These are phyloP conservation scores for Falcunculus frontatus DNA, from an alignment of 2,113 vertebrate genomes.

Conservation along the genomic window DNA sequence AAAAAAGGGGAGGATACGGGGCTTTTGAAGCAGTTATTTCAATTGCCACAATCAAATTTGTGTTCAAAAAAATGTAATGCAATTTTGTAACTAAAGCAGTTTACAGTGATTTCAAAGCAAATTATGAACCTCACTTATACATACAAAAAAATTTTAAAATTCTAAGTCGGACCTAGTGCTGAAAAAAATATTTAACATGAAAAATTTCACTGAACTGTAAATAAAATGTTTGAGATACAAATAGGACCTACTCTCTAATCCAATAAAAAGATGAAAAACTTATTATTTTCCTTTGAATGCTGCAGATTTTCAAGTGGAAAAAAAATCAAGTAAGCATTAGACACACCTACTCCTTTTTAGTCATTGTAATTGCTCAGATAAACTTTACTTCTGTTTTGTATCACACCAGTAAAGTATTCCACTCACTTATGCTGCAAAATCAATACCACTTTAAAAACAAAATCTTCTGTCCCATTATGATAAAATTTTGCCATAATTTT, in stretches of 20 bases:
- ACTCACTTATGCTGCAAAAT: neutral
- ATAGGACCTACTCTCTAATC: neutral
- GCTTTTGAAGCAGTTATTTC: neutral
- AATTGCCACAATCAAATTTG: neutral
- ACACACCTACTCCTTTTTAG: neutral
- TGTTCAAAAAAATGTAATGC: neutral
- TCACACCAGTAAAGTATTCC: neutral
- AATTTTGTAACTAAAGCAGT: neutral
- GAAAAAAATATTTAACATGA: neutral
- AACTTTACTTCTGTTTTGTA: neutral
- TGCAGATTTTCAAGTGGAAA: neutral
- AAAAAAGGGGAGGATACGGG: neutral
- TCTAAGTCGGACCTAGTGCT: neutral
- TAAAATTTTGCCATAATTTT: neutral
- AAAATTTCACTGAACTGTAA: neutral
- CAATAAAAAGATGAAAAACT: neutral
- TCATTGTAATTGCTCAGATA: neutral
- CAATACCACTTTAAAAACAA: neutral
- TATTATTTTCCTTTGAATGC: neutral
- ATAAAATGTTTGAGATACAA: neutral
- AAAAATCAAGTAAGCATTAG: neutral
- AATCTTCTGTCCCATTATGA: neutral
- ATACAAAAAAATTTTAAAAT: neutral
- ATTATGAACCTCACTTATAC: neutral
- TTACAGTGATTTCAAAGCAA: neutral